phyloP scores from a whole-genome alignment of 2,113 vertebrate genomes.

The Uria aalge region DNA sequence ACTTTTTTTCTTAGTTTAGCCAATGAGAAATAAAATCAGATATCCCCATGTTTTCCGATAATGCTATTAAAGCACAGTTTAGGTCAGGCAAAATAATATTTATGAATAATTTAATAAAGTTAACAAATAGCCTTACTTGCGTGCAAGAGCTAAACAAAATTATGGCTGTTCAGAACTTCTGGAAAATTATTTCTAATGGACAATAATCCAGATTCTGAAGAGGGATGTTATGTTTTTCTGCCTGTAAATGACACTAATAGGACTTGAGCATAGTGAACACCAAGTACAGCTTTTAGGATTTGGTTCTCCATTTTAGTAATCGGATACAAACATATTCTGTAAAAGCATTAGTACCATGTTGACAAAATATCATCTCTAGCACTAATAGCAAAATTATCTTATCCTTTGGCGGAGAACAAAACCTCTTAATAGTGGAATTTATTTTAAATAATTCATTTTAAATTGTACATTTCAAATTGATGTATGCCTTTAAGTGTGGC shows the following conservation, averaged over 20 bases:
- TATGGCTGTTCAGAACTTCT: background rate
- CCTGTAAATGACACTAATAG: background rate
- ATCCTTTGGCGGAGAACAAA: background rate
- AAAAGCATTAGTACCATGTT: background rate
- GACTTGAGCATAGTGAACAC: background rate
- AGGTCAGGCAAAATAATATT: background rate
- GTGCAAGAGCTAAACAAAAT: background rate
- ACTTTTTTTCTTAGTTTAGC: background rate
- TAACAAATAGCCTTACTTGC: background rate
- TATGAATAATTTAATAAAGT: background rate
- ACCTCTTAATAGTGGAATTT: background rate
- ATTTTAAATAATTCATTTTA: conserved; percentile 18
- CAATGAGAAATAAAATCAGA: background rate
- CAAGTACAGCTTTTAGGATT: background rate
- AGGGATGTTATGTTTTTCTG: background rate
- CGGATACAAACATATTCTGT: background rate
- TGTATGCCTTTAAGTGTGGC: background rate
- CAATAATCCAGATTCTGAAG: background rate
- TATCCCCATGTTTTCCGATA: background rate
- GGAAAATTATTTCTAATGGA: background rate
- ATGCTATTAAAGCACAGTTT: background rate
- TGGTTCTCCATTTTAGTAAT: background rate
- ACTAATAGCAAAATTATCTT: background rate
- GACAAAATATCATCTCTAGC: background rate
- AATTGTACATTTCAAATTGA: background rate